A percentile compares a stretch with the other conserved stretches of the same genome.
Conservation (phyloP, 1,140 invertebrate genomes). For the Halesus radiatus region DNA sequence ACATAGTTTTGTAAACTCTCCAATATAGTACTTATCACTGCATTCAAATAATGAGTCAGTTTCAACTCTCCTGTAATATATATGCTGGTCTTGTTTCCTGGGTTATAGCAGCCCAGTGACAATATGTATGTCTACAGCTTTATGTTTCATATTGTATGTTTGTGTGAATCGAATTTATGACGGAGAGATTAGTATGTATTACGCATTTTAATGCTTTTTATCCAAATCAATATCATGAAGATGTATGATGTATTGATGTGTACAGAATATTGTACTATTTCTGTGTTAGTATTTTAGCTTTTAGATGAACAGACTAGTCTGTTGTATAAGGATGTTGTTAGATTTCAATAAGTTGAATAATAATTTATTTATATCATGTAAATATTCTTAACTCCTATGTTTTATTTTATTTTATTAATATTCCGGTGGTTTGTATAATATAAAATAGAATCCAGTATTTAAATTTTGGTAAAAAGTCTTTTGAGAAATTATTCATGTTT, state of each 20-base stretch:
- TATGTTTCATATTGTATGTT: slow-evolving; percentile 21
- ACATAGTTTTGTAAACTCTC: too few species aligned
- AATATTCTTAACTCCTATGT: slow-evolving; percentile 34
- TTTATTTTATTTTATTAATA: slow-evolving; percentile 25
- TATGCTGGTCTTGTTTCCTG: too few species aligned
- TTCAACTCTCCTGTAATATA: too few species aligned
- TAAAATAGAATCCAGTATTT: slow-evolving; percentile 42
- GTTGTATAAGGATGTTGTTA: slow-evolving; percentile 28
- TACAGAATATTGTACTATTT: slow-evolving; percentile 42
- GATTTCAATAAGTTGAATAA: slow-evolving; percentile 41
- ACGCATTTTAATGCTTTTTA: slow-evolving; percentile 24
- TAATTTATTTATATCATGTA: slow-evolving; percentile 47
- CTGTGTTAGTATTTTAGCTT: slow-evolving; percentile 34
- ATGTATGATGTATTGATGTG: slow-evolving; percentile 14
- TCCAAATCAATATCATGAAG: slow-evolving; percentile 14
- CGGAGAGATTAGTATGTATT: background rate
- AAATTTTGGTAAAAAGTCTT: slow-evolving; percentile 40
- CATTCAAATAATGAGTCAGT: too few species aligned
- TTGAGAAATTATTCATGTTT: slow-evolving; percentile 38
- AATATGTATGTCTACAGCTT: slow-evolving; percentile 4
- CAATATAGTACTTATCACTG: too few species aligned
- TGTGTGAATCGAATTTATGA: background rate
- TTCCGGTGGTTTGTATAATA: slow-evolving; percentile 46
- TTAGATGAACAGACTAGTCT: slow-evolving; percentile 35
- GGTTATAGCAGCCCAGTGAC: too few species aligned